Evolutionary conservation across 2,888 invertebrate genomes (phyloP), one percentile per base, ranked within the genome.

Genomic region (Villa cingulata): DNA sequence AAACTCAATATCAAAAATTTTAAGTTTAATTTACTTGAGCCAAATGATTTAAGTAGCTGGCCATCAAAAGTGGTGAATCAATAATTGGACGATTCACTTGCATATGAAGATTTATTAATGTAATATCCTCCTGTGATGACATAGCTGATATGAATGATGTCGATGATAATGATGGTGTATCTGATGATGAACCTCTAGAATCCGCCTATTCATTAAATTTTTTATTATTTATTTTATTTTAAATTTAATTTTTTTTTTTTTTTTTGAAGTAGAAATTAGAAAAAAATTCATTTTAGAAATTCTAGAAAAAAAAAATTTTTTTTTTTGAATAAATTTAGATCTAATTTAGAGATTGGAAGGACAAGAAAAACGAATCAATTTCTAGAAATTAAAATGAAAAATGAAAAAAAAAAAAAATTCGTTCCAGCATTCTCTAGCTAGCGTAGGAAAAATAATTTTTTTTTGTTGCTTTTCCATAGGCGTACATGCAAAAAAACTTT

Each of bases 21-120:
- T 37, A 32, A 29, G 14, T 41, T 1, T 27, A n/a, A 34, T 18
- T 27, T 59, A 83, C 83, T 70, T 92, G 92, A 4, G 91, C 89
- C 60, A 96, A 72, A 66, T 95, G 92, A 58, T 84, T 84, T 63
- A 88, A 81, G 64, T 96, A 96, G 61, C 92, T 92, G 5, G 91
- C 86, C 90, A 96, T 91, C 1, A 96, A 72, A 45, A 96, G 72
- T 0, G 95, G 92, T 0, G 95, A 95, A 60, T 94, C 90, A 7
- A 89, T 83, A 53, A 96, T 95, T 0, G 94, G 87, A 50, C 80
- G 75, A 64, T 89, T 89, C 23, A 91, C 83, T 72, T 96, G 95
- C 80, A 90, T 88, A 60, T 94, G 92, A 16, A 96, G 74, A 69
- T 95, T 92, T 0, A 96, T 89, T 46, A 91, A 69, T 0, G 89